A percentile compares a stretch with the other conserved stretches of the same genome.
phyloP scores from a whole-genome alignment of 2,888 invertebrate species.

The Temnothorax rugatulus region DNA sequence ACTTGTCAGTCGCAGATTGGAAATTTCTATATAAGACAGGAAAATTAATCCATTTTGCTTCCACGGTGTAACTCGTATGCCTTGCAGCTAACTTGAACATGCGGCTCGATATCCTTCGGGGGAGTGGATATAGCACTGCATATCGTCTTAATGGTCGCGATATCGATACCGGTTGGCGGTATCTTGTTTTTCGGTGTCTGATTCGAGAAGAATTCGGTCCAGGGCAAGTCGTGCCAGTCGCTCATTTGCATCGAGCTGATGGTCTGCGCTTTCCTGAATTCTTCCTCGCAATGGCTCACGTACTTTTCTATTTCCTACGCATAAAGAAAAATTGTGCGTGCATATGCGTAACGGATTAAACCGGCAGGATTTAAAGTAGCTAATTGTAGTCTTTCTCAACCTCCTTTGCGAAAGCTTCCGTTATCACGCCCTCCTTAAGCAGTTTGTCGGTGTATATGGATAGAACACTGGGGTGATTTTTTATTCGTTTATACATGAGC shows the following conservation, averaged over 20 bases:
- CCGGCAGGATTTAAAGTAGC: neutral
- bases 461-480: constrained; percentile 88
- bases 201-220: constrained; percentile 89
- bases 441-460: constrained; percentile 92
- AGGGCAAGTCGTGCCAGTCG: constrained; percentile 89
- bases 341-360: neutral
- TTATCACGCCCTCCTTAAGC: constrained; percentile 91
- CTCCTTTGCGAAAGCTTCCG: constrained; percentile 89
- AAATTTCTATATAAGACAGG: neutral
- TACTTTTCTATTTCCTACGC: constrained; percentile 76
- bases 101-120: constrained; percentile 90
- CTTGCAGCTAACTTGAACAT: constrained; percentile 82
- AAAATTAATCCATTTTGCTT: neutral
- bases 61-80: neutral
- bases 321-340: neutral
- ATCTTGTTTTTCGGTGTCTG: constrained; percentile 88
- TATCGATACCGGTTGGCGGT: constrained; percentile 90
- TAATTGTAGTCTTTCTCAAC: constrained; percentile 73
- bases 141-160: constrained; percentile 89
- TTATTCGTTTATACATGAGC: constrained; percentile 96
- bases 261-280: constrained; percentile 90
- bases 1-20: neutral
- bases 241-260: constrained; percentile 91
- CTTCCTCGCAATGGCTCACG: constrained; percentile 87
- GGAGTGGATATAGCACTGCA: constrained; percentile 89